Evolutionary conservation across 2,797 vertebrate species (phyloP).

Genomic region (Sarcophilus harrisii): DNA sequence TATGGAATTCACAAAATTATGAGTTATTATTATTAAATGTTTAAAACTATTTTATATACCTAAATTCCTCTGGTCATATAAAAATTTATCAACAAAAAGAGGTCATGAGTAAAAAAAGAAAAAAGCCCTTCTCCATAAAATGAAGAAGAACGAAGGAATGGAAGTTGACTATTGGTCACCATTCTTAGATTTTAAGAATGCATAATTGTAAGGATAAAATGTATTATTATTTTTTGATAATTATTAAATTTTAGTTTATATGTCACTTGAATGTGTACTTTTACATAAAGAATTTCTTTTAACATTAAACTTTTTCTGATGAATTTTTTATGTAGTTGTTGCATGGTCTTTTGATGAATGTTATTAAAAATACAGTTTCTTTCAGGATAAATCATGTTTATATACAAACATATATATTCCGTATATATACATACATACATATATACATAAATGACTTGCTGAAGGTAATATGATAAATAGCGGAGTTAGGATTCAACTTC

Average conservation of each 20-base stretch:
- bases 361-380: neutral
- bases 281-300: neutral
- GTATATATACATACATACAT: neutral
- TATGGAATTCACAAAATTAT: no score
- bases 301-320: neutral
- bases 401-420: no score
- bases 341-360: neutral
- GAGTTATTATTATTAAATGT: no score
- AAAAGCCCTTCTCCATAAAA: neutral
- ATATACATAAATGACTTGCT: neutral
- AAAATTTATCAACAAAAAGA: no score
- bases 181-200: neutral
- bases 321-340: neutral
- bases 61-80: no score
- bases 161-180: neutral
- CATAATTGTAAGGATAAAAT: neutral
- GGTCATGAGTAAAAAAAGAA: no score
- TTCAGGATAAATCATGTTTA: neutral
- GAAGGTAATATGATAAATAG: neutral
- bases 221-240: neutral
- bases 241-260: neutral
- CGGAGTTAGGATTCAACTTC: no score
- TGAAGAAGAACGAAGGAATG: neutral
- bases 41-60: no score
- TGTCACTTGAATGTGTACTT: neutral